Percentiles rank a stretch among this genome's conserved stretches.
These are phyloP conservation scores for Ommatoiulus sabulosus DNA, from an alignment of 2,888 invertebrate species.

Conservation along the genomic window DNA sequence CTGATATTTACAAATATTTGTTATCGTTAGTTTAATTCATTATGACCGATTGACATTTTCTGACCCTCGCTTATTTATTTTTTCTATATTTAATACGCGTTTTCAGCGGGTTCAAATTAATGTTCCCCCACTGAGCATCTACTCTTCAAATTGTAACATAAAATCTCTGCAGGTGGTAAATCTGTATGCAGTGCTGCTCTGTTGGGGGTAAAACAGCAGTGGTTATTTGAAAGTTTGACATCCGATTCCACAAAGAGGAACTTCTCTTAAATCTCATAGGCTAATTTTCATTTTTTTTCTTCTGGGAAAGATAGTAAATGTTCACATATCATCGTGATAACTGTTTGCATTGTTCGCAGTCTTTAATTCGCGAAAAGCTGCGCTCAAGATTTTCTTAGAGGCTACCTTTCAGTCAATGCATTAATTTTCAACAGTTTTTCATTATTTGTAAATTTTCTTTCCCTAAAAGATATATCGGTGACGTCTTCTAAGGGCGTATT, in stretches of 20 bases:
- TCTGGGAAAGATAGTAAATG: not conserved
- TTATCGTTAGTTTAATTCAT: no score
- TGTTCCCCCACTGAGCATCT: slow-evolving; percentile 45
- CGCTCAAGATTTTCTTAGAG: not conserved
- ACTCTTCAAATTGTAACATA: not conserved
- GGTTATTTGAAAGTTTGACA: slow-evolving; percentile 51
- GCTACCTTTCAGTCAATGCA: not conserved
- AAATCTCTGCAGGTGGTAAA: slow-evolving; percentile 54
- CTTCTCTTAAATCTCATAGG: slow-evolving; percentile 21
- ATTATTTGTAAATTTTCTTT: not conserved
- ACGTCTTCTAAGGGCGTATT: not conserved
- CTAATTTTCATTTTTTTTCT: not conserved
- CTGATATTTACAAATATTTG: no score
- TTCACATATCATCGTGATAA: not conserved
- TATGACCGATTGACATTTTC: no score
- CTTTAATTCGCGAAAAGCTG: not conserved
- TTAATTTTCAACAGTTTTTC: not conserved
- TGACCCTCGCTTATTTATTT: no score
- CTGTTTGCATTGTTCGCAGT: not conserved
- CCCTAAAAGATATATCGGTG: not conserved
- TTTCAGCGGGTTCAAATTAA: not conserved
- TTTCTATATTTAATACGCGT: not conserved
- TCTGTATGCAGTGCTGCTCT: not conserved
- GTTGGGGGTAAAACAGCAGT: slow-evolving; percentile 50
- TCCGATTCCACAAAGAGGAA: slow-evolving; percentile 37